phyloP scores from a whole-genome alignment of 2,888 invertebrate genomes.

The Tribolium freemani region DNA sequence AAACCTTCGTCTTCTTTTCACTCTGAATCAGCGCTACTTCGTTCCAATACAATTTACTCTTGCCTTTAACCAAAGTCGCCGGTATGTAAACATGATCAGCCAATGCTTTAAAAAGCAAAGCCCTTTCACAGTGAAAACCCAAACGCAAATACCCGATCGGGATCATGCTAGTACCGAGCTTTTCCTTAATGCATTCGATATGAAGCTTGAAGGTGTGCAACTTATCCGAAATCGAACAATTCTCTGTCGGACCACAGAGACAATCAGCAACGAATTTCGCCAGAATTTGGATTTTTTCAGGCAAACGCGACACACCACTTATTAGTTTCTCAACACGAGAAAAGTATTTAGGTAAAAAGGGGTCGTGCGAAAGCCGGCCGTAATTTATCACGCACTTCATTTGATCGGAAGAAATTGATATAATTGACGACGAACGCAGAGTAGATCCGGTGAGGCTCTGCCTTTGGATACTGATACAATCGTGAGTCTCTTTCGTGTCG shows the following conservation, averaged over 20 bases:
- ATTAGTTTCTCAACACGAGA: conserved; percentile 50
- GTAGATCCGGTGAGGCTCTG: not conserved
- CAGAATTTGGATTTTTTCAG: conserved; percentile 54
- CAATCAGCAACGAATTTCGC: conserved; percentile 58
- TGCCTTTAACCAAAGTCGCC: conserved; percentile 66
- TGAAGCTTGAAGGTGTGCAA: conserved; percentile 56
- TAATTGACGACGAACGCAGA: not conserved
- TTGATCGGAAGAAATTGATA: not conserved
- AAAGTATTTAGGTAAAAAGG: conserved; percentile 55
- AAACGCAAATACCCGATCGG: conserved; percentile 69
- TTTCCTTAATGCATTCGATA: conserved; percentile 54
- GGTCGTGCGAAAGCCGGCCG: conserved; percentile 54
- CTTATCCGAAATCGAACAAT: conserved; percentile 51
- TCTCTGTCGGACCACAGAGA: conserved; percentile 56
- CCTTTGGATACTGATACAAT: conserved; percentile 1
- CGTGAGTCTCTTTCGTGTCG: not conserved
- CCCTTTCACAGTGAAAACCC: conserved; percentile 70
- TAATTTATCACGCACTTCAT: conserved; percentile 46
- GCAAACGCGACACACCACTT: conserved; percentile 21
- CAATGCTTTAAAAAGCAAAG: conserved; percentile 70
- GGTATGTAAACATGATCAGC: conserved; percentile 70
- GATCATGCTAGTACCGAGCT: conserved; percentile 68
- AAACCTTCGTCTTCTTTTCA: conserved; percentile 32
- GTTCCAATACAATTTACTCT: conserved; percentile 62
- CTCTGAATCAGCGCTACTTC: conserved; percentile 58